Conservation (phyloP, 2,113 vertebrate genomes). For the Oryzias celebensis region DNA sequence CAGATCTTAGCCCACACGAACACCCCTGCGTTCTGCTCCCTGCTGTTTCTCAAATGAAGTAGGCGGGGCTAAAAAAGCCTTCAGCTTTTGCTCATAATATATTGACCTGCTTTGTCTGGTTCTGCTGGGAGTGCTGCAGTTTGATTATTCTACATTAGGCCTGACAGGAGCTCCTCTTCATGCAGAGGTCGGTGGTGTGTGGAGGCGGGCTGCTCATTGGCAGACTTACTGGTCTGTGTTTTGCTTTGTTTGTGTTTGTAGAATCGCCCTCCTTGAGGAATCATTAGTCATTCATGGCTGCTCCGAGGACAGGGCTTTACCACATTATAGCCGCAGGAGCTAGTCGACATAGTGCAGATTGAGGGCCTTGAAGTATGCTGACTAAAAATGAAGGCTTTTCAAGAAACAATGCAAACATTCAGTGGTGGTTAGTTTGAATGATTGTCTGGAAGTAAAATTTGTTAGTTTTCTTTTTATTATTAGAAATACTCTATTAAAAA, state of each 20-base stretch:
- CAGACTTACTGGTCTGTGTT: conserved; percentile 38
- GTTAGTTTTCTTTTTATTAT: neutral
- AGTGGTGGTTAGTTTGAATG: conserved; percentile 10
- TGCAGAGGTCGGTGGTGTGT: conserved; percentile 12
- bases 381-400: conserved; percentile 18
- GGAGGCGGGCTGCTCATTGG: conserved; percentile 8
- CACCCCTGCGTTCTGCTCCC: conserved; percentile 35
- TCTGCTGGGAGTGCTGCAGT: conserved; percentile 16
- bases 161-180: conserved; percentile 6
- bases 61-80: conserved; percentile 20
- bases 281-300: conserved; percentile 73
- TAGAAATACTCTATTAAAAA: no score
- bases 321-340: conserved; percentile 43
- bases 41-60: conserved; percentile 41
- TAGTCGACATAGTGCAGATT: conserved; percentile 24
- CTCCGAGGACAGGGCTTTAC: conserved; percentile 44
- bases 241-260: conserved; percentile 53
- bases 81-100: conserved; percentile 40
- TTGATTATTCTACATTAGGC: conserved; percentile 34
- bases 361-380: conserved; percentile 28
- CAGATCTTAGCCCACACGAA: conserved; percentile 48
- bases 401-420: conserved; percentile 7
- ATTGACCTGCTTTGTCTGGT: conserved; percentile 38
- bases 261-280: conserved; percentile 48
- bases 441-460: conserved; percentile 2